Base-by-base conservation (phyloP, 2,888 invertebrate genomes). In the Pyrrhia umbra region DNA sequence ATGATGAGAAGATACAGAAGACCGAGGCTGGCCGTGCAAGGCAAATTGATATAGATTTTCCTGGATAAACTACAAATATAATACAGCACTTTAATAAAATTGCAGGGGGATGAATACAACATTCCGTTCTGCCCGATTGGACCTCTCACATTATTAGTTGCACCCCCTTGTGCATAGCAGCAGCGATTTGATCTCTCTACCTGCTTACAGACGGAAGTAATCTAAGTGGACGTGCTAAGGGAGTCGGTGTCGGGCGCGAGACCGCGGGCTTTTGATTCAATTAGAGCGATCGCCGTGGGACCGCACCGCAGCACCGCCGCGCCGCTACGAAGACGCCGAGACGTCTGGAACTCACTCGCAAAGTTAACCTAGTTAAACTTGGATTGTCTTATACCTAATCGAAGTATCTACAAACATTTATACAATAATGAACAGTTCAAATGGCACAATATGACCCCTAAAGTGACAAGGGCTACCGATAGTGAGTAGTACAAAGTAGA, bases 191-290 rank as follows among this genome's bases (percentile, higher is more conserved):
- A 27, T 4, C n/a, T 30, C 49, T 42, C 49, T 55, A 68, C 71
- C 62, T 60, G 59, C 66, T 57, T 60, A 46, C 63, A 75, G 68
- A 65, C 68, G 63, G 85, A 90, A 90, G 88, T 91, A 92, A 93
- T 92, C 87, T 90, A 91, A 93, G 89, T 90, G 81, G 85, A 89
- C 83, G 88, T 91, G 90, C 85, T 88, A 88, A 88, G 94, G 92
- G 91, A 92, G 89, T 90, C 88, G 87, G 81, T 80, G 80, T 71
- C 77, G 82, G 81, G 79, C 82, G 82, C 80, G 82, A 82, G 86
- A 82, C 84, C 82, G 81, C 84, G 81, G 80, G 84, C 81, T 86
- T 85, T 84, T 88, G 90, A 92, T 92, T 93, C 92, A 92, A 94
- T 93, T 93, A 92, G 86, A 88, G 75, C 80, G 80, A 86, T 85